Conservation (phyloP, 2,797 vertebrate genomes). For the Propithecus perrieri region DNA sequence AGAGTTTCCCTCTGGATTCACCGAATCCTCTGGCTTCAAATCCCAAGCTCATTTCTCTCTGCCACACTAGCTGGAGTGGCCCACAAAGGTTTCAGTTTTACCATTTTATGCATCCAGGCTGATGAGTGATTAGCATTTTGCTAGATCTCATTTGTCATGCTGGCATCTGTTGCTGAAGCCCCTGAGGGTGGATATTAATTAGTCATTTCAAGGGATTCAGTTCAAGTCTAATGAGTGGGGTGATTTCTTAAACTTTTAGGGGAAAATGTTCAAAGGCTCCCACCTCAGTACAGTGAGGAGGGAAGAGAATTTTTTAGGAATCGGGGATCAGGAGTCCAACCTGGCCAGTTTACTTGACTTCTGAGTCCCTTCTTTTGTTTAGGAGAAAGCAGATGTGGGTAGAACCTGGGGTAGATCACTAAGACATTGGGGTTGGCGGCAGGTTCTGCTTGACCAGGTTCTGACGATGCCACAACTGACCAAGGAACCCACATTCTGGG, state of each 20-base stretch:
- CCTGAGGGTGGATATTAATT: background rate
- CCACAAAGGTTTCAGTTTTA: background rate
- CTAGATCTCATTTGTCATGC: conserved; percentile 39
- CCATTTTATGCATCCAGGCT: conserved; percentile 17
- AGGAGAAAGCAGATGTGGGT: background rate
- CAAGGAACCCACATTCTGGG: background rate
- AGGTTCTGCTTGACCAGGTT: background rate
- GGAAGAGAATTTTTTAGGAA: background rate
- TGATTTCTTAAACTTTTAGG: background rate
- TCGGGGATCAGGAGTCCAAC: background rate
- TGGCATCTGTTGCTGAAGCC: conserved; percentile 27
- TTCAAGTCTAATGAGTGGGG: conserved; percentile 2
- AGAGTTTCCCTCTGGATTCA: background rate
- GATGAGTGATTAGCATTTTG: conserved; percentile 24
- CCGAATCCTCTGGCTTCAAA: background rate
- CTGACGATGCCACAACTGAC: background rate
- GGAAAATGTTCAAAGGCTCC: background rate
- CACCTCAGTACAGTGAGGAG: background rate
- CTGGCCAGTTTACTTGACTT: background rate
- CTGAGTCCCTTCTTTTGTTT: background rate
- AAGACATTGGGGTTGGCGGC: background rate
- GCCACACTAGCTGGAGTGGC: background rate
- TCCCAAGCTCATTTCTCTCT: background rate
- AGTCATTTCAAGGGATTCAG: conserved; percentile 56
- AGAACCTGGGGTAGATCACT: background rate